These are phyloP conservation scores for Ctenoplectra terminalis DNA, from an alignment of 1,140 invertebrate genomes.

Conservation along the genomic window DNA sequence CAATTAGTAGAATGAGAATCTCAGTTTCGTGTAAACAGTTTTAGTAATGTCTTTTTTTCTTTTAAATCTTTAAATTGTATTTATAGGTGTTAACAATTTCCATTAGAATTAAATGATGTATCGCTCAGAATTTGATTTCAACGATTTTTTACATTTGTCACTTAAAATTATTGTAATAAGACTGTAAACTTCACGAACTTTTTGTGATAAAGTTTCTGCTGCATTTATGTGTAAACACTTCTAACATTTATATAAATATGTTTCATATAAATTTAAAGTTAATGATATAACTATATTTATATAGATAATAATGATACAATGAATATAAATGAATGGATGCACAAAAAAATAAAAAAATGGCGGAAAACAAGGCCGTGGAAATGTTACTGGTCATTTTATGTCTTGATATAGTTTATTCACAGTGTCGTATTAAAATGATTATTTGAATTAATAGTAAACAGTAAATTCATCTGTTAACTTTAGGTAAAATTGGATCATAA, in stretches of 20 bases:
- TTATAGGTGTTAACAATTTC: background rate
- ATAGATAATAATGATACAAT: slow-evolving; percentile 9
- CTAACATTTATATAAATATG: background rate
- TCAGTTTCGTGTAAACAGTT: slow-evolving; percentile 19
- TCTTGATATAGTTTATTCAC: background rate
- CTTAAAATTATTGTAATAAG: background rate
- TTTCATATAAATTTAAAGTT: slow-evolving; percentile 1
- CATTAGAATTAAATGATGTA: background rate
- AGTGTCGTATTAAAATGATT: background rate
- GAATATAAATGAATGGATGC: background rate
- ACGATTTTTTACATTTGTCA: background rate
- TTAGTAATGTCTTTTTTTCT: background rate
- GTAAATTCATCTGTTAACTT: background rate
- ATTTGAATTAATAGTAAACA: background rate
- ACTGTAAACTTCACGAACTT: background rate
- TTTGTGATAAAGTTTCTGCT: background rate
- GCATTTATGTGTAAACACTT: background rate
- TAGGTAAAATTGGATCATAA: background rate
- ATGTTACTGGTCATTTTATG: background rate
- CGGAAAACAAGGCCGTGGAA: background rate
- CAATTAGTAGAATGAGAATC: background rate
- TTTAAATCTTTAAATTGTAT: background rate
- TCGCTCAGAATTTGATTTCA: background rate
- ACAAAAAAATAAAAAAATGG: background rate
- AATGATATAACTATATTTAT: background rate